Conservation (phyloP, 2,797 vertebrate genomes). For the Spondyliosoma cantharus region DNA sequence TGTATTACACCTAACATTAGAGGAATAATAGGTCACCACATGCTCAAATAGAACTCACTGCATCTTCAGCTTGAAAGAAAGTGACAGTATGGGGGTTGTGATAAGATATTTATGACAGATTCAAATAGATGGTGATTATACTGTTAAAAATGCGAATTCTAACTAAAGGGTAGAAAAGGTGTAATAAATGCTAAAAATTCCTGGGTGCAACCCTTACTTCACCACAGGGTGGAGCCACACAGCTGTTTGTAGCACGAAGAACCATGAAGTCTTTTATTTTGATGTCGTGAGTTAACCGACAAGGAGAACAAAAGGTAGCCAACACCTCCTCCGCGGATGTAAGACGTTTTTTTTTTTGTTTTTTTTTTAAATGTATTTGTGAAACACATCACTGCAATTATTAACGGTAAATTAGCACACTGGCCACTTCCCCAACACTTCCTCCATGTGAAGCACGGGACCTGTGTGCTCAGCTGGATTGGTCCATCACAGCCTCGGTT, state of each 20-base stretch:
- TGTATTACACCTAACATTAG: not conserved
- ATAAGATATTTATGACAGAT: not conserved
- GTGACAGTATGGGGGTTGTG: not conserved
- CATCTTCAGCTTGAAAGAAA: not conserved
- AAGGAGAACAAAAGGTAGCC: not conserved
- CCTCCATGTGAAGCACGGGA: constrained; percentile 42
- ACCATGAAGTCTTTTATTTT: constrained; percentile 24
- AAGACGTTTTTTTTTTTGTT: not conserved
- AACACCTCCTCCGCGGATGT: not conserved
- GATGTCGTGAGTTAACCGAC: constrained; percentile 38
- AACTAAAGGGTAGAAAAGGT: not conserved
- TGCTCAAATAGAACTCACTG: not conserved
- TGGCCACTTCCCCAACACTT: not conserved
- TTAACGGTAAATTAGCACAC: not conserved
- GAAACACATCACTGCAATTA: not conserved
- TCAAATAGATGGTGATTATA: not conserved
- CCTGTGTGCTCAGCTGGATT: constrained; percentile 57
- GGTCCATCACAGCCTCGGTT: constrained; percentile 57
- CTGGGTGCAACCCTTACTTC: not conserved
- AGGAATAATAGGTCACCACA: not conserved
- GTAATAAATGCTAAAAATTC: too few species aligned
- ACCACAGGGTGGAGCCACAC: constrained; percentile 46
- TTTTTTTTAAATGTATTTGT: too few species aligned
- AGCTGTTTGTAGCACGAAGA: constrained; percentile 1
- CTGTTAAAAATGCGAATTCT: too few species aligned